Evolutionary conservation across 2,888 invertebrate species (phyloP).

Genomic region (Calameuta idolon): DNA sequence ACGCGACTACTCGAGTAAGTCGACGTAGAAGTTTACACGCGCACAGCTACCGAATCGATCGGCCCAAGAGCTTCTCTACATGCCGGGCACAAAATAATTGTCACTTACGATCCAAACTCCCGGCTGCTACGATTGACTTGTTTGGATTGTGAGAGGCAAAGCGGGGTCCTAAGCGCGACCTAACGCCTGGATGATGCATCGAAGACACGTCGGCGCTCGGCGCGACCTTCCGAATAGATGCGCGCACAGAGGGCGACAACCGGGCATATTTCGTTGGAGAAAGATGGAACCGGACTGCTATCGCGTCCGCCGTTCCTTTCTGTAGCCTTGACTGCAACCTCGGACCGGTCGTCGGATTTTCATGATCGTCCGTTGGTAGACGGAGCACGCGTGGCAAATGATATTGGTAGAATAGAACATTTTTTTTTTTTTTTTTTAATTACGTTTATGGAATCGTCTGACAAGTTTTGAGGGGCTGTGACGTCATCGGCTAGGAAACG

Average conservation of each 20-base stretch:
- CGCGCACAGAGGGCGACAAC: slow-evolving; percentile 9
- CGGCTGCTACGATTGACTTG: accelerated
- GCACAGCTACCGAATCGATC: background rate
- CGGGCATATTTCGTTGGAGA: background rate
- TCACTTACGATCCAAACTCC: background rate
- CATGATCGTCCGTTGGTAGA: background rate
- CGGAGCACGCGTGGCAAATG: too few species aligned
- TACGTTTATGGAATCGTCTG: too few species aligned
- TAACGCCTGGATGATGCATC: background rate
- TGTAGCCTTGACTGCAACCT: slow-evolving; percentile 21
- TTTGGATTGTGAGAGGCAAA: background rate
- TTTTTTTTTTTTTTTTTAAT: too few species aligned
- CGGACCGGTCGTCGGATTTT: background rate
- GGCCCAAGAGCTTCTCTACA: background rate
- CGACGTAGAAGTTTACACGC: background rate
- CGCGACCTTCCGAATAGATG: background rate
- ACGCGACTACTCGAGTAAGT: background rate
- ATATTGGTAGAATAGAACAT: too few species aligned
- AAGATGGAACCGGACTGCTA: background rate
- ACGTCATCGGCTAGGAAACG: slow-evolving; percentile 34
- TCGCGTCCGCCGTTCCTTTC: slow-evolving; percentile 1
- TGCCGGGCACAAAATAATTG: background rate
- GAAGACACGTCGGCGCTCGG: background rate
- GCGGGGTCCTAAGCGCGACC: background rate
- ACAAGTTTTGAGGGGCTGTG: too few species aligned